Evolutionary conservation across 2,888 invertebrate genomes (phyloP), one percentile per base, ranked within the genome.

Genomic region (Sturmia bella): DNA sequence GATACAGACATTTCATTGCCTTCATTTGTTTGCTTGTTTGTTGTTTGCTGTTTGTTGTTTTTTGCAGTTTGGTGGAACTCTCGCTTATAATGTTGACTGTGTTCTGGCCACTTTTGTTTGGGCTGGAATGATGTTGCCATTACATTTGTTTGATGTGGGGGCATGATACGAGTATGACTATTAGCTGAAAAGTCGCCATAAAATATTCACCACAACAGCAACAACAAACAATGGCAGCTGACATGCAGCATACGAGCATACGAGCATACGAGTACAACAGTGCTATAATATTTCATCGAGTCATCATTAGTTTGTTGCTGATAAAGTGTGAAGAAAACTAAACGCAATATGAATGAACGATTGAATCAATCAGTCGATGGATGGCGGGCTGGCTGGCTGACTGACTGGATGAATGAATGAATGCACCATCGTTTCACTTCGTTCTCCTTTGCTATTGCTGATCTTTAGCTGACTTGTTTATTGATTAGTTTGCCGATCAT

Each of bases 161-260:
- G 57, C 41, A 50, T 66, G 50, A 50, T 45, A 17, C 54, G 15
- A 39, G 11, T 64, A 56, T 39, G 56, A 68, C 13, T 68, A 68
- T 76, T 69, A 76, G 64, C 50, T 52, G 6, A 43, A 78, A 78
- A 78, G 57, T 66, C 78, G 57, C 64, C 72, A 72, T 52, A 70
- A 27, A 63, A 72, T 50, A 64, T 64, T 39, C 43, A 45, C 5
- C 68, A 68, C 3, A 75, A 52, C 9, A 64, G 41, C 15, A 48
- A 50, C 37, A 69, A 17, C n/a, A 63, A 52, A 66, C 24, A 70
- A 81, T 45, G 48, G 48, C 68, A 81, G 52, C 69, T 69, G 81
- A 63, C 63, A 77, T 63, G 77, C 70, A 78, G 70, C 63, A n/a
- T n/a, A n/a, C n/a, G n/a, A n/a, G n/a, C n/a, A n/a, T n/a, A n/a